These are phyloP conservation scores for Cephus spinipes DNA, from an alignment of 2,888 invertebrate species.

Conservation along the genomic window DNA sequence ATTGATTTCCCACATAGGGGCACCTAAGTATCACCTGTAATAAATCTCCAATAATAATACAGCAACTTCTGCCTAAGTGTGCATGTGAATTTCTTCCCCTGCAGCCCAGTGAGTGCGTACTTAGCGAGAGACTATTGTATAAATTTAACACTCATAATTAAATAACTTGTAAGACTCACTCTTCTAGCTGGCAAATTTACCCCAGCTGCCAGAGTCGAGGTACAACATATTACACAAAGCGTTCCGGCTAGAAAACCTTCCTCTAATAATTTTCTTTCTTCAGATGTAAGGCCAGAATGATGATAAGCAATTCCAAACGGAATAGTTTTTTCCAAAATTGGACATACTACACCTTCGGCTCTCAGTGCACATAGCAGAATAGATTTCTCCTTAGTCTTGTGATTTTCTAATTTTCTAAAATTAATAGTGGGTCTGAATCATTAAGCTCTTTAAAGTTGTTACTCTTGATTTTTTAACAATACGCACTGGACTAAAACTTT, in stretches of 20 bases:
- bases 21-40: slow-evolving; percentile 81
- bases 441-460: not conserved
- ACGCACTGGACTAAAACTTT: slow-evolving; percentile 68
- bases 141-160: not conserved
- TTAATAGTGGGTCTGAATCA: not conserved
- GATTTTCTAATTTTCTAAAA: slow-evolving; percentile 69
- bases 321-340: slow-evolving; percentile 75
- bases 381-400: slow-evolving; percentile 72
- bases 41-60: slow-evolving; percentile 1
- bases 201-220: slow-evolving; percentile 97
- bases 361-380: slow-evolving; percentile 73
- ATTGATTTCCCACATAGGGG: slow-evolving; percentile 82
- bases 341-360: slow-evolving; percentile 77
- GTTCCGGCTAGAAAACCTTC: slow-evolving; percentile 85
- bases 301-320: slow-evolving; percentile 92
- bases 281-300: slow-evolving; percentile 90
- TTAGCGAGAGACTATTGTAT: not conserved
- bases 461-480: not conserved
- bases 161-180: slow-evolving; percentile 61
- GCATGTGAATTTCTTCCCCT: not conserved
- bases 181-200: slow-evolving; percentile 95
- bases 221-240: slow-evolving; percentile 92
- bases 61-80: not conserved
- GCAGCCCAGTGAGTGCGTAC: not conserved
- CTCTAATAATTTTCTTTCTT: slow-evolving; percentile 88